A percentile compares a stretch with the other conserved stretches of the same genome.
These are phyloP conservation scores for Sylvicola fuscatus DNA, from an alignment of 2,888 invertebrate species.

Conservation along the genomic window DNA sequence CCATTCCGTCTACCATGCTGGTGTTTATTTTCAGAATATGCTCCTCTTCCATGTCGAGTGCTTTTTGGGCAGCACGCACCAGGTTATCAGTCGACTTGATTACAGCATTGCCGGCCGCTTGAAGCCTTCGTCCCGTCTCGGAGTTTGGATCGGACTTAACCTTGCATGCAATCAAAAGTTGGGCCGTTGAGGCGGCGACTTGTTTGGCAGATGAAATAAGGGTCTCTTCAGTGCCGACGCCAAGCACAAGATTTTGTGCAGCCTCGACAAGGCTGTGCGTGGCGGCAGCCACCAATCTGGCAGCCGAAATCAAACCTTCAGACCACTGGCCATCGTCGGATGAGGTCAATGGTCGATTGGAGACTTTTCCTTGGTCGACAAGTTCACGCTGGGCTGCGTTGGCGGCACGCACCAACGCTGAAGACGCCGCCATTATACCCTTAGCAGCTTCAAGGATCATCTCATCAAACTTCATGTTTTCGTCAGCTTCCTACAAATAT, in stretches of 20 bases:
- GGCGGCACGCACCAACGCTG: constrained; percentile 89
- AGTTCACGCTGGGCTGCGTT: constrained; percentile 93
- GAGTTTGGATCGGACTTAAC: constrained; percentile 96
- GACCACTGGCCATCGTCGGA: constrained; percentile 98
- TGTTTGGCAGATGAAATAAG: constrained; percentile 90
- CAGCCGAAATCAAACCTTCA: constrained; percentile 88
- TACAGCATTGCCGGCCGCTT: constrained; percentile 89
- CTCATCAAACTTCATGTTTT: constrained; percentile 93
- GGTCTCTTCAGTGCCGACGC: constrained; percentile 82
- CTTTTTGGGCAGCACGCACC: constrained; percentile 83
- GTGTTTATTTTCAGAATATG: constrained; percentile 75
- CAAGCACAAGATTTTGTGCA: constrained; percentile 89
- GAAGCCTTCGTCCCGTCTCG: constrained; percentile 75
- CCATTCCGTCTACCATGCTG: constrained; percentile 90
- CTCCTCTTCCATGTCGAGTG: constrained; percentile 81
- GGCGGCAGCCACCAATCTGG: constrained; percentile 88
- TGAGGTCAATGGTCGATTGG: constrained; percentile 57
- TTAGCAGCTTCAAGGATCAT: constrained; percentile 98
- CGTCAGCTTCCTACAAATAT: constrained; percentile 58
- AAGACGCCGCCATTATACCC: constrained; percentile 92
- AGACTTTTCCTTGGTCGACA: constrained; percentile 77
- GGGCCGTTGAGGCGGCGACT: constrained; percentile 94
- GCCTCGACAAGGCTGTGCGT: constrained; percentile 96
- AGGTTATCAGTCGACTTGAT: constrained; percentile 95
- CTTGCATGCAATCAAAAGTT: constrained; percentile 93